Evolutionary conservation across 2,113 vertebrate species (phyloP), one percentile per base, ranked within the genome.

Genomic region (Struthidea cinerea): DNA sequence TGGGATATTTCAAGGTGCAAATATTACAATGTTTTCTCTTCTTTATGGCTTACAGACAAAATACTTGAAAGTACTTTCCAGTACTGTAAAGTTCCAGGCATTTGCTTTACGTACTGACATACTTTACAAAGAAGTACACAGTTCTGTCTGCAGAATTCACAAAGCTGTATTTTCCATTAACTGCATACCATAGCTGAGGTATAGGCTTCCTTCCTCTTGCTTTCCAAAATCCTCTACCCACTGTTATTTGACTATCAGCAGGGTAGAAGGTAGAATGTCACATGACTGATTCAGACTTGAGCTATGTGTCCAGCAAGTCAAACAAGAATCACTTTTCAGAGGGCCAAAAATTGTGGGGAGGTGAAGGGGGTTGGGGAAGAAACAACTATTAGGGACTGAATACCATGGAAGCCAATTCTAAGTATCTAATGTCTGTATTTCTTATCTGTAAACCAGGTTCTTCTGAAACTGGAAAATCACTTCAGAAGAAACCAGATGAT

Each of bases 321-420:
- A 55, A 91, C 9, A 76, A 50, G 53, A 53, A 50, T 59, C 13
- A 47, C 21, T 61, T 73, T 64, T 60, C 21, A 87, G 53, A 24
- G 53, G 16, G 21, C 9, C 6, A 35, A 27, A 84, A 87, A 37
- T 18, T 67, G 8, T 67, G 7, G 9, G 4, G 19, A 37, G 22
- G 27, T 1, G 2, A 7, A 27, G 39, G 2, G 6, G 4, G 2
- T 12, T 15, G 10, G 28, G 13, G 2, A 56, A 44, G 50, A 65
- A 64, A 7, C 6, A 52, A 5, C n/a, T 69, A 3, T 53, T 5
- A 46, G 52, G 33, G 30, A 33, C 35, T 60, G 22, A 4, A 7
- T 70, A 28, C 33, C 10, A 4, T 41, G 11, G 55, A 89, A 91
- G 4, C 9, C 37, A 70, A 0, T 84, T 91, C 13, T 81, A 69